phyloP scores from a whole-genome alignment of 2,797 vertebrate genomes.

The Diceros bicornis region DNA sequence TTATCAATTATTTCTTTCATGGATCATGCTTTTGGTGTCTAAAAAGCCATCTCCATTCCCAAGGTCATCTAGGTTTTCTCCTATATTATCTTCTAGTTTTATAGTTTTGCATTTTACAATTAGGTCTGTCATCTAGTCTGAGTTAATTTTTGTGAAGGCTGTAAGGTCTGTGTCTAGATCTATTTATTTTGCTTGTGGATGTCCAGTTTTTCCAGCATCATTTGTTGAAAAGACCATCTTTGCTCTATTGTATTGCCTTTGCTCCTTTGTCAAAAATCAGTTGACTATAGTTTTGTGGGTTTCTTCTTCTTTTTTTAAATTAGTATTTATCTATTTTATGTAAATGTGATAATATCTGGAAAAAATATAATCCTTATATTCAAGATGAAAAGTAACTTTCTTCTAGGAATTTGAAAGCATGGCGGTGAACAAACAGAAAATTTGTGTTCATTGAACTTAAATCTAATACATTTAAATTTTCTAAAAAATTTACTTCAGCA shows the following conservation, averaged over 20 bases:
- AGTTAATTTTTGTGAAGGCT: not conserved
- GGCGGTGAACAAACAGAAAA: not conserved
- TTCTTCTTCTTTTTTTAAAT: not conserved
- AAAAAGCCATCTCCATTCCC: not conserved
- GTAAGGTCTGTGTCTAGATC: not conserved
- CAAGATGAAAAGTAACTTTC: not conserved
- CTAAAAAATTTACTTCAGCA: not conserved
- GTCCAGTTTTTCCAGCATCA: not conserved
- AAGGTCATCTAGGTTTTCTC: not conserved
- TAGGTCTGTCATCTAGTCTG: not conserved
- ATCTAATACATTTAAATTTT: not conserved
- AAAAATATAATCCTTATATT: not conserved
- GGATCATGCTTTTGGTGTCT: not conserved
- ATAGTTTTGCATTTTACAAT: not conserved
- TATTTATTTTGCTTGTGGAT: not conserved
- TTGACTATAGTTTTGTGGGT: not conserved
- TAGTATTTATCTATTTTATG: not conserved
- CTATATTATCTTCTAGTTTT: not conserved
- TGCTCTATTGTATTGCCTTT: not conserved
- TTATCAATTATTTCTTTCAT: not conserved
- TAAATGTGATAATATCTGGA: not conserved
- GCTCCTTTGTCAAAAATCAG: not conserved
- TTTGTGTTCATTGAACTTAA: not conserved
- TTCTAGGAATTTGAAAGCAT: not conserved
- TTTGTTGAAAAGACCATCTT: not conserved